Evolutionary conservation across 2,797 vertebrate species (phyloP).

Genomic region (Macropodus opercularis): DNA sequence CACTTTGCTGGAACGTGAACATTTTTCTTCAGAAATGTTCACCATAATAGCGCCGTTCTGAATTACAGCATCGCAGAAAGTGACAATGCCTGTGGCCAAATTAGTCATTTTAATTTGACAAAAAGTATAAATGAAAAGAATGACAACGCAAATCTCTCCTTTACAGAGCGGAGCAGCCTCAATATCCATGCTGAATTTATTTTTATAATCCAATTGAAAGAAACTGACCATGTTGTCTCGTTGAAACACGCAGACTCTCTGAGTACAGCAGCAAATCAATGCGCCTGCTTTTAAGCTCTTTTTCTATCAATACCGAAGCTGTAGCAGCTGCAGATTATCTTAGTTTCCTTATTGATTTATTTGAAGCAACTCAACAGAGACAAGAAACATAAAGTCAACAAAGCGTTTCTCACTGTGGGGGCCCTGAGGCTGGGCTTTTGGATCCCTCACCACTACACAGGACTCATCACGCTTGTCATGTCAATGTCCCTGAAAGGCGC

Average conservation of each 20-base stretch:
- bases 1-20: conserved; percentile 63
- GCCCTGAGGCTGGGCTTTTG: conserved; percentile 50
- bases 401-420: conserved; percentile 46
- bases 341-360: conserved; percentile 63
- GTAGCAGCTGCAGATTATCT: conserved; percentile 45
- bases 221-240: conserved; percentile 7
- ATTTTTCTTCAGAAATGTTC: conserved; percentile 66
- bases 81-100: conserved; percentile 68
- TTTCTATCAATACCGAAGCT: conserved; percentile 39
- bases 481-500: conserved; percentile 57
- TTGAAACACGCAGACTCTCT: conserved; percentile 8
- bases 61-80: conserved; percentile 60
- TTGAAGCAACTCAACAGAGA: conserved; percentile 42
- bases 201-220: conserved; percentile 7
- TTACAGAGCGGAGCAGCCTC: not conserved
- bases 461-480: conserved; percentile 59
- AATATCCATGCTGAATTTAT: too few species aligned
- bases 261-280: conserved; percentile 39
- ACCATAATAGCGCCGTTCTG: conserved; percentile 47
- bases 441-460: conserved; percentile 46
- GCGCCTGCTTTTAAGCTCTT: conserved; percentile 26
- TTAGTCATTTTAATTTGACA: conserved; percentile 63
- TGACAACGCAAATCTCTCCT: conserved; percentile 22
- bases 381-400: conserved; percentile 53
- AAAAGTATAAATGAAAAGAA: conserved; percentile 23